phyloP scores from a whole-genome alignment of 1,140 invertebrate genomes.

The Holcopasites calliopsidis region DNA sequence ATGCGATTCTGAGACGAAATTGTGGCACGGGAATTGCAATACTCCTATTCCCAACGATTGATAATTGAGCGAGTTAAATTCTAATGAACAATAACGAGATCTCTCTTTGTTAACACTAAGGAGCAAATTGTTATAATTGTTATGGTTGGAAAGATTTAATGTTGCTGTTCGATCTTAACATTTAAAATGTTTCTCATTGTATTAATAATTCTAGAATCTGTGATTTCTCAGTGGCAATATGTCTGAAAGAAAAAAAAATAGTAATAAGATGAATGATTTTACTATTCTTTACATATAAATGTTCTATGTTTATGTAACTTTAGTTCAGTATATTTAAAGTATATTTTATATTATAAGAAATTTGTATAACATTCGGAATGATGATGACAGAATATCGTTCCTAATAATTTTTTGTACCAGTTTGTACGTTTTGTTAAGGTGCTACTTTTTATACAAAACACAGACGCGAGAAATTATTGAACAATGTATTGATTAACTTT shows the following conservation, averaged over 20 bases:
- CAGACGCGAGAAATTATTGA: background rate
- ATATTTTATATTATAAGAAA: background rate
- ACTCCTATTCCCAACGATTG: constrained; percentile 84
- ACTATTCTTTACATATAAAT: background rate
- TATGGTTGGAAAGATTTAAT: constrained; percentile 6
- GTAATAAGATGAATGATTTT: background rate
- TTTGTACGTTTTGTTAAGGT: constrained; percentile 14
- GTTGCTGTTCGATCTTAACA: constrained; percentile 7
- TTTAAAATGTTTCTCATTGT: background rate
- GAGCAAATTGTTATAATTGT: constrained; percentile 8
- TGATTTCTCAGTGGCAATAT: constrained; percentile 36
- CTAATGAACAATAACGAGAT: background rate
- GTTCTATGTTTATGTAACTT: constrained; percentile 6
- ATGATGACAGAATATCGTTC: background rate
- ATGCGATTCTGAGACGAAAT: constrained; percentile 85
- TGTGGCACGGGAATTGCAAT: constrained; percentile 94
- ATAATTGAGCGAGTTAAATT: background rate
- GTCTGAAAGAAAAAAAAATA: background rate
- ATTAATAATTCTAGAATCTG: constrained; percentile 11
- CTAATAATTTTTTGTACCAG: background rate
- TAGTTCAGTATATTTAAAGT: constrained; percentile 28
- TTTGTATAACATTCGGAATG: background rate
- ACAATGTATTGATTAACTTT: background rate
- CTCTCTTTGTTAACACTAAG: background rate
- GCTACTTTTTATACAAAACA: constrained; percentile 19